phyloP scores from a whole-genome alignment of 2,888 invertebrate genomes.

The Microdon myrmicae region DNA sequence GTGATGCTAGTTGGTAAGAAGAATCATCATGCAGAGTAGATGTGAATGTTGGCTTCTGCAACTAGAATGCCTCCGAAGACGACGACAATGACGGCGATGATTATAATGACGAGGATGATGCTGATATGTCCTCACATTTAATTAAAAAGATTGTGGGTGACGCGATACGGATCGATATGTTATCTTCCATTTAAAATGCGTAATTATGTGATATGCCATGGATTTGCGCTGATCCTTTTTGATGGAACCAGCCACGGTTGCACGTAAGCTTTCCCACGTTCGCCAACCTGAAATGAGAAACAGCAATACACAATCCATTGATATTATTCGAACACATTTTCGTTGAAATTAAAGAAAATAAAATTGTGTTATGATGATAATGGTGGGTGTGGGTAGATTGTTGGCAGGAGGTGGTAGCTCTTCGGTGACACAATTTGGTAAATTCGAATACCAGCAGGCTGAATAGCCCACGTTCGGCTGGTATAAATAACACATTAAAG shows the following conservation, averaged over 20 bases:
- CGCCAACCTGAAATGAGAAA: slow-evolving; percentile 30
- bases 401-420: too few relatives aligned
- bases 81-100: slow-evolving; percentile 3
- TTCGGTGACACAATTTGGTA: too few relatives aligned
- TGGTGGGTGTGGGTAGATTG: too few relatives aligned
- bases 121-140: slow-evolving; percentile 47
- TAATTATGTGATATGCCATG: slow-evolving; percentile 35
- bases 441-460: too few relatives aligned
- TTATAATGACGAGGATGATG: slow-evolving; percentile 18
- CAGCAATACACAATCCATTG: slow-evolving; percentile 32
- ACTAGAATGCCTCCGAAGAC: background rate
- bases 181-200: slow-evolving; percentile 37
- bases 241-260: slow-evolving; percentile 18
- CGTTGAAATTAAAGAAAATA: slow-evolving; percentile 31
- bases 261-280: slow-evolving; percentile 1
- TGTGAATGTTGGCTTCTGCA: slow-evolving; percentile 8
- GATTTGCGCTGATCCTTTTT: slow-evolving; percentile 33
- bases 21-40: slow-evolving; percentile 42
- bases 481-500: too few relatives aligned
- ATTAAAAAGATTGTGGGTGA: slow-evolving; percentile 41
- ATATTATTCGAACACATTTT: slow-evolving; percentile 35
- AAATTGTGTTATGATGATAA: slow-evolving; percentile 29
- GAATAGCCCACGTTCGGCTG: too few relatives aligned
- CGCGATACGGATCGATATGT: slow-evolving; percentile 19
- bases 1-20: slow-evolving; percentile 16